Base-by-base conservation (phyloP, 2,888 invertebrate species). In the Chirona hameri region DNA sequence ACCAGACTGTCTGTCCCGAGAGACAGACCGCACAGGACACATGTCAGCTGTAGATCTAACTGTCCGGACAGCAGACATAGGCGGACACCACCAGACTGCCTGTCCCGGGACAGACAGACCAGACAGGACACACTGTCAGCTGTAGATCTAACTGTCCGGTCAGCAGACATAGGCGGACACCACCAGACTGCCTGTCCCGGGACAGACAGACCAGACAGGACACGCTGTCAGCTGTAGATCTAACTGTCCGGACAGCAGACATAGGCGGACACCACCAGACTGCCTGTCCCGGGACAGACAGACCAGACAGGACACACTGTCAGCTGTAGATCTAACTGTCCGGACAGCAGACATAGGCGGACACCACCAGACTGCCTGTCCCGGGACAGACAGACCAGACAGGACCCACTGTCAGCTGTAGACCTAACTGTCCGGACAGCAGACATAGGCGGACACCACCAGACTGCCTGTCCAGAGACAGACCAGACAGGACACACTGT, bases 151-250 rank as follows among this genome's bases (percentile, higher is more conserved):
- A 39, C 39, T n/a, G n/a, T 99, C 95, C 0, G 96, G 95, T 88
- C 98, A 98, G 0, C 96, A 96, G 0, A 96, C 98, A 88, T 99
- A 99, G 0, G 95, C 93, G 0, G 98, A 98, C n/a, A 99, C 92
- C 0, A 99, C 99, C 82, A 72, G 72, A 39, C 72, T 72, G 7
- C 39, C 69, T 69, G 69, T 14, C 15, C 12, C 15, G 18, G 2
- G 7, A n/a, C n/a, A n/a, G n/a, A n/a, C 24, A n/a, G n/a, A 12
- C 2, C 39, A 39, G 39, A 39, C 39, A 39, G 39, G 39, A 39
- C 39, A 39, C 39, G 7, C 39, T 7, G 39, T 39, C 39, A 39
- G n/a, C n/a, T n/a, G n/a, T n/a, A n/a, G n/a, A n/a, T n/a, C n/a
- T n/a, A n/a, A n/a, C n/a, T 92, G 87, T 99, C 95, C 0, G 96